These are phyloP conservation scores for Agrotis exclamationis DNA, from an alignment of 2,888 invertebrate genomes.

Conservation along the genomic window DNA sequence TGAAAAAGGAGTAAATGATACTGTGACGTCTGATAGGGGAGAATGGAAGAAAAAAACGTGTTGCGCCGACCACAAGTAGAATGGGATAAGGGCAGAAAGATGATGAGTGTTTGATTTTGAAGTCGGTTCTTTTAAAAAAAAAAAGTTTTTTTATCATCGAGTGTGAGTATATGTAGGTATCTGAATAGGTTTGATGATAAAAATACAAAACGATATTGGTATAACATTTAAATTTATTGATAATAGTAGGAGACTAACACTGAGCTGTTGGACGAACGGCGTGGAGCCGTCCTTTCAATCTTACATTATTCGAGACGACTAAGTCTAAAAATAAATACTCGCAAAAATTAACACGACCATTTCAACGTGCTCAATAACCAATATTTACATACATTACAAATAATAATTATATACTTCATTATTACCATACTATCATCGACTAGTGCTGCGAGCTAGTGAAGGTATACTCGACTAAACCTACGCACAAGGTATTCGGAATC, in stretches of 20 bases:
- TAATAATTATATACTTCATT: slow-evolving; percentile 40
- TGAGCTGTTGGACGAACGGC: slow-evolving; percentile 60
- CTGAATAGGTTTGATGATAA: no score
- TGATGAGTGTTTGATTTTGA: no score
- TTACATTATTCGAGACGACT: slow-evolving; percentile 55
- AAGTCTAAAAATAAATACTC: slow-evolving; percentile 67
- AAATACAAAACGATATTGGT: slow-evolving; percentile 46
- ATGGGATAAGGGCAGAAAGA: no score
- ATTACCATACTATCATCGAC: slow-evolving; percentile 55
- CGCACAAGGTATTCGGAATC: slow-evolving; percentile 54
- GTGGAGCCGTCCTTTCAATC: slow-evolving; percentile 61
- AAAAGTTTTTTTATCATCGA: no score
- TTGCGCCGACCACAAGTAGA: no score
- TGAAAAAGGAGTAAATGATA: no score
- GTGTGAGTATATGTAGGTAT: no score
- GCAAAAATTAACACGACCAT: slow-evolving; percentile 60
- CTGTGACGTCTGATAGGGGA: no score
- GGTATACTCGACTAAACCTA: slow-evolving; percentile 62
- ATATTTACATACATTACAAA: slow-evolving; percentile 65
- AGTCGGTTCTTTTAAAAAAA: no score
- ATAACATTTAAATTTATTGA: slow-evolving; percentile 70
- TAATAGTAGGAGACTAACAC: slow-evolving; percentile 68
- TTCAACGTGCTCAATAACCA: slow-evolving; percentile 59
- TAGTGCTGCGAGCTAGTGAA: slow-evolving; percentile 60
- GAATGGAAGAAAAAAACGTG: no score